Percentiles rank a stretch among this genome's conserved stretches.
These are phyloP conservation scores for Piaya cayana DNA, from an alignment of 2,113 vertebrate species.

Conservation along the genomic window DNA sequence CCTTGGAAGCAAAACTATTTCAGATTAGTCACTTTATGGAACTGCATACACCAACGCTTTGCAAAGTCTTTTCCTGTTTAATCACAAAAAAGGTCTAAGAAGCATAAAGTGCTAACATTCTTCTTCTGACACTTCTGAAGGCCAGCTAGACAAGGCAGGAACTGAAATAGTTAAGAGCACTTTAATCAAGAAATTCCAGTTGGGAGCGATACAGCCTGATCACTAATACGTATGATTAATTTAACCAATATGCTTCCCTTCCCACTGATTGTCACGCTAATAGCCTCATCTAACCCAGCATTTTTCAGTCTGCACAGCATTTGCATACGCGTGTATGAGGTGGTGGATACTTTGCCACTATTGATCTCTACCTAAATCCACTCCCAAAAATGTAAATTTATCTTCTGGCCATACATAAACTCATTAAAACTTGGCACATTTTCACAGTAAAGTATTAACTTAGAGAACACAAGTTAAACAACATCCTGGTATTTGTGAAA, in stretches of 20 bases:
- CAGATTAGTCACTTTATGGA: conserved; percentile 16
- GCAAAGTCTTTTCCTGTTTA: not conserved
- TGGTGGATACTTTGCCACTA: not conserved
- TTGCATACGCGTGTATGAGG: not conserved
- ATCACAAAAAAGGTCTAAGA: not conserved
- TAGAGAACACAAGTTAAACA: conserved; percentile 31
- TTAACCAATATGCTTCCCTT: not conserved
- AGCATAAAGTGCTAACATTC: not conserved
- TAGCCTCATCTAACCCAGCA: not conserved
- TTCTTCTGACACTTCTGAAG: not conserved
- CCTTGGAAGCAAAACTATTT: conserved; percentile 31
- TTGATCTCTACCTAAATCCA: not conserved
- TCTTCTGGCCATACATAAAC: conserved; percentile 1
- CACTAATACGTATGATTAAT: not conserved
- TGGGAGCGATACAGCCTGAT: not conserved
- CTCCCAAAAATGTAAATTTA: not conserved
- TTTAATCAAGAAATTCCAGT: conserved; percentile 16
- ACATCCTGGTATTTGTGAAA: not conserved
- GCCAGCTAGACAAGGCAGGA: not conserved
- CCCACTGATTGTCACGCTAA: not conserved
- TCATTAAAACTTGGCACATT: conserved; percentile 14
- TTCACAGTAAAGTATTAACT: conserved; percentile 1
- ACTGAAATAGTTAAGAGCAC: not conserved
- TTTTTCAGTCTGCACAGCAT: not conserved
- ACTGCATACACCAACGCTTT: not conserved